Percentiles rank a stretch among this genome's conserved stretches.
Conservation (phyloP, 2,888 invertebrate species). For the Nomada flava region DNA sequence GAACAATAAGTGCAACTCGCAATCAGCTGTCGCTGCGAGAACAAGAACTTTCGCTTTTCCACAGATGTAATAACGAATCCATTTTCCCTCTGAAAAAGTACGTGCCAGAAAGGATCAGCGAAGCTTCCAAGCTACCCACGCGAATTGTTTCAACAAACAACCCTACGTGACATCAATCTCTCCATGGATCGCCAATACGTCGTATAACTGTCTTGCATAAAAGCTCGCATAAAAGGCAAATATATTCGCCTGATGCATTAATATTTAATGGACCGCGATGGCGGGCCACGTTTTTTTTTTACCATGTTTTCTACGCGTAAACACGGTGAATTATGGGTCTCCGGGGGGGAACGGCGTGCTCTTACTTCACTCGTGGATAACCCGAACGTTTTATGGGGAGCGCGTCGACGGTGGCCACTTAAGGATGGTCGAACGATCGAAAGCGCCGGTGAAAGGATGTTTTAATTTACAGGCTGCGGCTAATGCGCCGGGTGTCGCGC, state of each 20-base stretch:
- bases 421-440: conserved; percentile 55
- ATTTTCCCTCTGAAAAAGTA: conserved; percentile 6
- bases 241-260: conserved; percentile 64
- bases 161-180: conserved; percentile 25
- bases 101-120: background rate
- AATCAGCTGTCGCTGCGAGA: too few relatives aligned
- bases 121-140: conserved; percentile 16
- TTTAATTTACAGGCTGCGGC: conserved; percentile 61
- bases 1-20: too few relatives aligned
- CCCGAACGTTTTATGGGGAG: conserved; percentile 55
- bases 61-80: background rate
- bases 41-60: too few relatives aligned
- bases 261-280: conserved; percentile 66
- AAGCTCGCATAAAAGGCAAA: conserved; percentile 29
- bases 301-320: conserved; percentile 65
- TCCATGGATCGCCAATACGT: conserved; percentile 21
- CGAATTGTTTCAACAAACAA: conserved; percentile 19
- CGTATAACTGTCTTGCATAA: conserved; percentile 36
- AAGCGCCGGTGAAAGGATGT: conserved; percentile 51
- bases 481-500: conserved; percentile 51
- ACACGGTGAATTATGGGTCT: conserved; percentile 61
- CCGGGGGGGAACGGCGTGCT: conserved; percentile 21
- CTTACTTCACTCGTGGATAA: conserved; percentile 49
- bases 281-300: conserved; percentile 48
- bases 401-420: conserved; percentile 56